These are phyloP conservation scores for Pygmarrhopalites habei DNA, from an alignment of 1,140 invertebrate genomes.

Conservation along the genomic window DNA sequence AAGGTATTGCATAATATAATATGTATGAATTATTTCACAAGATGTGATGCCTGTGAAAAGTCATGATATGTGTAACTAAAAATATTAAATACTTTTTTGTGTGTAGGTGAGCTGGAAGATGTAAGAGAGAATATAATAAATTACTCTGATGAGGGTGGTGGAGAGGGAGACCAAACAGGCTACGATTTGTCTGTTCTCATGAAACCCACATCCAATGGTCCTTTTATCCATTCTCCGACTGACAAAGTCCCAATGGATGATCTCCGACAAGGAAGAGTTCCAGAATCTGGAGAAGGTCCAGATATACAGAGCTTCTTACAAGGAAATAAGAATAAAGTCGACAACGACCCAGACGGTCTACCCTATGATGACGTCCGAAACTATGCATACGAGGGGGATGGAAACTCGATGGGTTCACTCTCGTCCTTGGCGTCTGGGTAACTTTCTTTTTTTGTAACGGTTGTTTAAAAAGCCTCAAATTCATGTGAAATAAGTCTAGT, in stretches of 20 bases:
- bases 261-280: constrained; percentile 31
- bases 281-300: constrained; percentile 53
- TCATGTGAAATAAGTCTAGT: too few relatives aligned
- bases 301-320: constrained; percentile 86
- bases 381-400: constrained; percentile 93
- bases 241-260: constrained; percentile 44
- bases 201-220: constrained; percentile 56
- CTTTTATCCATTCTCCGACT: constrained; percentile 44
- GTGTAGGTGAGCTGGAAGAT: too few relatives aligned
- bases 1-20: constrained; percentile 82
- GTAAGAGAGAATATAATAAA: constrained; percentile 94
- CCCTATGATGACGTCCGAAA: constrained; percentile 91
- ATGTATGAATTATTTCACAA: too few relatives aligned
- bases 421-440: constrained; percentile 88
- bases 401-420: constrained; percentile 82
- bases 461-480: too few relatives aligned
- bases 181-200: constrained; percentile 88
- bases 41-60: too few relatives aligned
- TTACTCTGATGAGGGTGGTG: constrained; percentile 94
- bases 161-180: constrained; percentile 83
- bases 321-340: constrained; percentile 78
- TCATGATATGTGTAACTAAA: too few relatives aligned
- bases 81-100: too few relatives aligned
- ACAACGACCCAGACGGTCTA: constrained; percentile 80
- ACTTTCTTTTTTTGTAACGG: too few relatives aligned